Conservation (phyloP, 1,140 invertebrate genomes). For the Drosophila erecta region DNA sequence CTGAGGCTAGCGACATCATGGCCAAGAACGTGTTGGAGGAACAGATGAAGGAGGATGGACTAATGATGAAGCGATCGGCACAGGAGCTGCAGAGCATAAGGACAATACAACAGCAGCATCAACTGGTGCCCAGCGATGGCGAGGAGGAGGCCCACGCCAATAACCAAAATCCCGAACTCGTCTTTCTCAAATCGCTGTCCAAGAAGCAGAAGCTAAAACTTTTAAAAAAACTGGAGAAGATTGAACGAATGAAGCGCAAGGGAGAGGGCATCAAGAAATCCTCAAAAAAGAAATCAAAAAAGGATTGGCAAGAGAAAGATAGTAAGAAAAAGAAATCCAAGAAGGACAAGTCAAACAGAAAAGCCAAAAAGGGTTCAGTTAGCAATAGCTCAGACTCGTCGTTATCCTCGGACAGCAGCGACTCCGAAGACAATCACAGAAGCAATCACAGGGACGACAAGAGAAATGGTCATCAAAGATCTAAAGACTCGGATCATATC, state of each 20-base stretch:
- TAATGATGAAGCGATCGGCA: constrained; percentile 93
- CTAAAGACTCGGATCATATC: constrained; percentile 29
- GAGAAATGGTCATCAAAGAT: constrained; percentile 19
- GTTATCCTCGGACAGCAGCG: constrained; percentile 45
- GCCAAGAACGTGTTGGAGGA: constrained; percentile 91
- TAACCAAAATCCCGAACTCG: constrained; percentile 66
- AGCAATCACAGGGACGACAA: constrained; percentile 27
- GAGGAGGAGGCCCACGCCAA: constrained; percentile 87
- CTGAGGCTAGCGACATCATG: constrained; percentile 86
- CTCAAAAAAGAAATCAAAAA: constrained; percentile 63
- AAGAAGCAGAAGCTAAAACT: constrained; percentile 96
- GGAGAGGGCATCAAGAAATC: constrained; percentile 44
- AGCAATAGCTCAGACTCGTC: constrained; percentile 37
- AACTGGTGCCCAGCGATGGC: constrained; percentile 84
- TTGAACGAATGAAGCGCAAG: constrained; percentile 88
- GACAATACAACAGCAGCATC: constrained; percentile 71
- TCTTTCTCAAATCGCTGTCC: constrained; percentile 92
- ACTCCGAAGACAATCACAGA: constrained; percentile 29
- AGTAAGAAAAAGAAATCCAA: constrained; percentile 47
- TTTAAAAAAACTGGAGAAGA: constrained; percentile 92
- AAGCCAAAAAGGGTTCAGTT: constrained; percentile 24
- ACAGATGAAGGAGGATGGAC: constrained; percentile 96
- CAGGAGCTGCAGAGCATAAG: constrained; percentile 85
- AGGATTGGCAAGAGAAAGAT: constrained; percentile 49
- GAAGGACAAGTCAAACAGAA: constrained; percentile 23